Conservation (phyloP, 2,113 vertebrate genomes). For the Ciconia stormi region DNA sequence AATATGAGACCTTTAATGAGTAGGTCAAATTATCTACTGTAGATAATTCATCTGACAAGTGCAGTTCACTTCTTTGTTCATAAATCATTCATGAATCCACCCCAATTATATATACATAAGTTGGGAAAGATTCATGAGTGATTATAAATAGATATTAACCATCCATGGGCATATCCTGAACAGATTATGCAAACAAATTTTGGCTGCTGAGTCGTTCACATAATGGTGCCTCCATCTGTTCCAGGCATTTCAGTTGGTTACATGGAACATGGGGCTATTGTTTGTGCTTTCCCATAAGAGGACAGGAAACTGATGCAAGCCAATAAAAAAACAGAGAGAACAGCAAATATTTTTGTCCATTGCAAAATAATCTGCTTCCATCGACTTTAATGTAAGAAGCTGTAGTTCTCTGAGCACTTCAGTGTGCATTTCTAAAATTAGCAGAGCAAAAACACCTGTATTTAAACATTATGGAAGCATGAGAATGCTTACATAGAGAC, state of each 20-base stretch:
- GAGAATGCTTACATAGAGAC: background rate
- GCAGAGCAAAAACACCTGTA: background rate
- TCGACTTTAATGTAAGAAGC: background rate
- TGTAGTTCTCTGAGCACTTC: background rate
- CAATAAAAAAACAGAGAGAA: background rate
- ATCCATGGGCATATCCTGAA: constrained; percentile 1
- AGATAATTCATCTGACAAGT: constrained; percentile 8
- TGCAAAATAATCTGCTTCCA: background rate
- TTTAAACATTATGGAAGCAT: background rate
- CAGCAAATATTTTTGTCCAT: background rate
- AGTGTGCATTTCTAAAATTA: background rate
- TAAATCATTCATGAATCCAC: constrained; percentile 24
- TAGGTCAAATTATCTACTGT: background rate
- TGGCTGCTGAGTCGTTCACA: background rate
- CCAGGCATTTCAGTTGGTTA: constrained; percentile 6
- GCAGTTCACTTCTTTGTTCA: background rate
- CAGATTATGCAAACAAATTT: constrained; percentile 56
- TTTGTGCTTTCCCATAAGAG: background rate
- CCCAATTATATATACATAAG: background rate
- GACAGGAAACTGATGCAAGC: background rate
- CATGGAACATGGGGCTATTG: background rate
- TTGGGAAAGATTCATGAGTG: background rate
- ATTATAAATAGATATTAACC: constrained; percentile 41
- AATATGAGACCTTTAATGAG: background rate
- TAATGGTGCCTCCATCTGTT: constrained; percentile 44